phyloP scores from a whole-genome alignment of 2,113 vertebrate species.

The Ovis aries region ARS-UI_Ramb_v3.0 NC_056054.1:35434001-35434500 shows the following conservation, averaged over 20 bases:
- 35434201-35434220: background rate
- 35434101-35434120: background rate
- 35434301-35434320: background rate
- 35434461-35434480: background rate
- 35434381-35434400: background rate
- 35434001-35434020: background rate
- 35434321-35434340: background rate
- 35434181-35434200: background rate
- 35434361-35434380: background rate
- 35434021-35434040: background rate
- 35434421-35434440: background rate
- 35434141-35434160: background rate
- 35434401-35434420: background rate
- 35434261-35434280: background rate
- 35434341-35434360: background rate
- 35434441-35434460: background rate
- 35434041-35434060: background rate
- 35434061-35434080: background rate
- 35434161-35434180: background rate
- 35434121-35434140: background rate
- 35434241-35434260: background rate
- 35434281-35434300: background rate
- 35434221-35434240: background rate
- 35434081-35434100: background rate
- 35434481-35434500: conserved; percentile 1